Evolutionary conservation across 2,797 vertebrate species (phyloP), one percentile per base, ranked within the genome.

Genomic region (Cyclura pinguis): DNA sequence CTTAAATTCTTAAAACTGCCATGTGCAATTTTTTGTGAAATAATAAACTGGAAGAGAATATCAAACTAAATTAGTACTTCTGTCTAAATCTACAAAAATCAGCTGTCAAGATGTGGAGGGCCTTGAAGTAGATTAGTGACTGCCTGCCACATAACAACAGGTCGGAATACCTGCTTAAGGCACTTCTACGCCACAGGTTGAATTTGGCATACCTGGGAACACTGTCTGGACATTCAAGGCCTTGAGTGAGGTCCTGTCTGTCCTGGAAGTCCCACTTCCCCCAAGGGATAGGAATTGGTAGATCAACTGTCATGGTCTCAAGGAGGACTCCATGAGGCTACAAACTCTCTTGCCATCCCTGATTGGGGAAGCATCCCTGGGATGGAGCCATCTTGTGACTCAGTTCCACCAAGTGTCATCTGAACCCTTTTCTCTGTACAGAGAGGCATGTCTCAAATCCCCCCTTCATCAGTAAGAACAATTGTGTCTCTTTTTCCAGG

Each of bases 31-130:
- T 35, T 9, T 38, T 50, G 85, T 24, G 69, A 76, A 0, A 9
- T 6, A 42, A 84, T 0, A 13, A 80, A 0, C 4, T 35, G 42
- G 74, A 12, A 20, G 55, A n/a, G n/a, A n/a, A 78, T 0, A 1
- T 32, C 0, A 55, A 55, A 55, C 52, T 55, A 55, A 55, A 55
- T 9, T 3, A 55, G 52, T 55, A 55, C 52, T 55, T 55, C 52
- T 55, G 74, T 57, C 62, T 13, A 52, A 64, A 82, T 85, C 47
- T 69, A 84, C 69, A 74, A 82, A 10, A 80, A 35, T 6, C 27
- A 27, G 7, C 7, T 77, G 22, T 80, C 77, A 50, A 4, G 24
- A 80, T 27, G 27, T 80, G 47, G 77, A 1, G 8, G 29, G n/a
- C n/a, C 80, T 57, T 27, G 78, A 47, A n/a, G 13, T 55, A 29